Conservation (phyloP, 2,797 vertebrate genomes). For the Acridotheres tristis region DNA sequence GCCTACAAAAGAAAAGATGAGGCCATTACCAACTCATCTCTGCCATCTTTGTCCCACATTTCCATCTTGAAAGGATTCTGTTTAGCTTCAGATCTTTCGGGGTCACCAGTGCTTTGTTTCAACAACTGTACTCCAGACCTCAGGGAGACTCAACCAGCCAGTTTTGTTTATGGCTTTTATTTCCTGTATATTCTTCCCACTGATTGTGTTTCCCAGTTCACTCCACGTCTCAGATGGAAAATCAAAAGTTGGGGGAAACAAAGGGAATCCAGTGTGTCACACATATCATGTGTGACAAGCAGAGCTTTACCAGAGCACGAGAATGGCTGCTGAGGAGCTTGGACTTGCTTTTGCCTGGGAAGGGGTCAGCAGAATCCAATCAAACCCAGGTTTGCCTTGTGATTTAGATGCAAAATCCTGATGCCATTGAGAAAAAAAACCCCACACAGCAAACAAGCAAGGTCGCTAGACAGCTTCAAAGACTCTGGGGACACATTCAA, state of each 20-base stretch:
- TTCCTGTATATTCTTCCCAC: slow-evolving; percentile 40
- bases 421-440: accelerated
- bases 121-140: slow-evolving; percentile 65
- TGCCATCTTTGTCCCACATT: slow-evolving; percentile 68
- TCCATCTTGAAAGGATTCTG: slow-evolving; percentile 60
- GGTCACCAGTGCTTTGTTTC: slow-evolving; percentile 64
- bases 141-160: neutral
- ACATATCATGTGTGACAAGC: neutral
- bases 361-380: neutral
- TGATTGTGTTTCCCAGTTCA: slow-evolving; percentile 28
- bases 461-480: neutral
- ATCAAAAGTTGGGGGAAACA: neutral
- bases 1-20: slow-evolving; percentile 36
- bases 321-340: neutral
- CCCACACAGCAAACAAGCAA: neutral
- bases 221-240: neutral
- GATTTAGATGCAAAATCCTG: neutral
- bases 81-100: slow-evolving; percentile 54
- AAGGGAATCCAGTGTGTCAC: neutral
- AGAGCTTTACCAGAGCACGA: neutral
- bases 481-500: neutral
- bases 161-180: slow-evolving; percentile 52
- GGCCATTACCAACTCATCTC: slow-evolving; percentile 11
- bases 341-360: neutral
- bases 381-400: neutral